Conservation (phyloP, 2,888 invertebrate genomes). For the Zygaena filipendulae region DNA sequence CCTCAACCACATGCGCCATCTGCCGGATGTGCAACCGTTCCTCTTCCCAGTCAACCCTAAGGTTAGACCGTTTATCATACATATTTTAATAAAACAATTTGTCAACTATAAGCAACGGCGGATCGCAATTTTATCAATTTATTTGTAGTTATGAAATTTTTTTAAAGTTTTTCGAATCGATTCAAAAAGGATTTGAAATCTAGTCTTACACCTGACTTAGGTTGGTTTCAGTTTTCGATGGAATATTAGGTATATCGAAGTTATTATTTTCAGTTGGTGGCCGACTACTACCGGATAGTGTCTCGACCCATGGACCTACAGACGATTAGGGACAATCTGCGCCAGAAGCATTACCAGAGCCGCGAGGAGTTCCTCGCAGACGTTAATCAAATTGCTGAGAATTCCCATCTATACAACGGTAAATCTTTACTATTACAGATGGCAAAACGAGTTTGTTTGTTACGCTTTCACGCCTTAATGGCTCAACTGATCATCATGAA, state of each 20-base stretch:
- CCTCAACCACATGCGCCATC: slow-evolving; percentile 89
- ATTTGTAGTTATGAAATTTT: no score
- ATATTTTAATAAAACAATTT: background rate
- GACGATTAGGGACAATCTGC: slow-evolving; percentile 89
- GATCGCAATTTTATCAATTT: no score
- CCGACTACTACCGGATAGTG: slow-evolving; percentile 94
- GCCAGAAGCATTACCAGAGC: slow-evolving; percentile 91
- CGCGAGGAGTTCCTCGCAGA: slow-evolving; percentile 96
- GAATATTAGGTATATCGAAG: no score
- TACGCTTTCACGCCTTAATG: no score
- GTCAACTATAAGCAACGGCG: background rate
- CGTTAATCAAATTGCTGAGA: slow-evolving; percentile 95
- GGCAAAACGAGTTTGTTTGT: no score
- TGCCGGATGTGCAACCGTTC: slow-evolving; percentile 94
- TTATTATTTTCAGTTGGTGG: slow-evolving; percentile 75
- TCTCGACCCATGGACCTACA: slow-evolving; percentile 97
- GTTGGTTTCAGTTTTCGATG: no score
- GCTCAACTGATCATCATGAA: no score
- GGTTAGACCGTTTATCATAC: slow-evolving; percentile 60
- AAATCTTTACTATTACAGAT: no score
- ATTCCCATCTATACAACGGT: slow-evolving; percentile 94
- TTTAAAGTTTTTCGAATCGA: no score
- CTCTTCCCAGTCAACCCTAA: slow-evolving; percentile 94
- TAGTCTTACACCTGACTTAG: no score
- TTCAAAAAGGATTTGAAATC: no score